Evolutionary conservation across 2,113 vertebrate genomes (phyloP), one percentile per base, ranked within the genome.

Genomic region (Hydropotes inermis): DNA sequence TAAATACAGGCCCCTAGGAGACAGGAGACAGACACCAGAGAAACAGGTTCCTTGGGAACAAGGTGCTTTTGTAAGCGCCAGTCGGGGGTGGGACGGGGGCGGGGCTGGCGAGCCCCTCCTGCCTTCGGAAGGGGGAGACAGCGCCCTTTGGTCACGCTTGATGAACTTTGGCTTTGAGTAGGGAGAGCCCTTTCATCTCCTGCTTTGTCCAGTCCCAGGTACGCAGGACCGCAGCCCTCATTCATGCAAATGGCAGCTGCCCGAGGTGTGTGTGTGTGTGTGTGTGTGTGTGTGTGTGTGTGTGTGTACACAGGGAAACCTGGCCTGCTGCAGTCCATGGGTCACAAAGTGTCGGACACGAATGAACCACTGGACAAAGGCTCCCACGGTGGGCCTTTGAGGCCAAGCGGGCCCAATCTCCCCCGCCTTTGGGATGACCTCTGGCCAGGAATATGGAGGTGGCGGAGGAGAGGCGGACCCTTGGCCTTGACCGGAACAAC

Each of bases 21-120:
- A 43, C 54, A n/a, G 47, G 78, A 43, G 81, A 28, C 28, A 11
- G 96, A 81, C 17, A 1, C 39, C 1, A 12, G 87, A 93, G 92
- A 94, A 94, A 81, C 91, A 89, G 97, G 78, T 93, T 94, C 13
- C 81, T 76, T 54, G 95, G 92, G 81, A 91, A 64, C 52, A 28
- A 25, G 87, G 52, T 21, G 74, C 45, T 67, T n/a, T 45, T 43
- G 47, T 85, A 5, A 70, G 52, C 39, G 60, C 60, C 33, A 1
- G 39, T 0, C 7, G 14, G 30, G 36, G 92, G 82, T 28, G 10
- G 39, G 61, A 36, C 1, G 1, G 58, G 30, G 12, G 27, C 28
- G 28, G 52, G 3, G 54, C 23, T 0, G 28, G 12, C 0, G 0
- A 33, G 78, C 64, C 47, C 30, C 60, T 50, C 78, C 70, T 36